Evolutionary conservation across 1,140 invertebrate genomes (phyloP), one percentile per base, ranked within the genome.

Genomic region (Mya arenaria): DNA sequence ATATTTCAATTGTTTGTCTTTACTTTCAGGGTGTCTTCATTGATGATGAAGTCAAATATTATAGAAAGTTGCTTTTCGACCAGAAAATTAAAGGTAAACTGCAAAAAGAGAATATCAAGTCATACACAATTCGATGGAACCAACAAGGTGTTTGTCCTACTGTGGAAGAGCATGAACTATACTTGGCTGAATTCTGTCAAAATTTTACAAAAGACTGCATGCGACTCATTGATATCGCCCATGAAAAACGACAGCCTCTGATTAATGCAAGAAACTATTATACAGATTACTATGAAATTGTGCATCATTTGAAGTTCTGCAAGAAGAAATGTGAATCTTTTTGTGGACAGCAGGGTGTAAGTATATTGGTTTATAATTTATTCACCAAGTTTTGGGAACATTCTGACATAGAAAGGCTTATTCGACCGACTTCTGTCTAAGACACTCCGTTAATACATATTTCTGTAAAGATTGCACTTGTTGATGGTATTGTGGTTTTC

Each of bases 271-370:
- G 65, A 17, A 86, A 87, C 58, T 91, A 87, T 58, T 88, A 88
- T 69, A 78, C 80, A 28, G 56, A 81, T 10, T 89, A 84, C 62
- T 85, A 98, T 6, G 98, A 99, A 93, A 97, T 99, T 66, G 94
- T 99, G 19, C 98, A 99, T 90, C 98, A 99, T 94, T 94, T 99
- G 5, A 97, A 98, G 87, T 97, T 97, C 56, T 98, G 97, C 88
- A 98, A 97, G 88, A 98, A 96, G 5, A 96, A 96, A 92, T 85
- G 82, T 75, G 81, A 85, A 41, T 79, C 82, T 13, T 89, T 89
- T 55, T 81, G 77, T 60, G 83, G 83, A 30, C 82, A 84, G 37
- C 65, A 79, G 58, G 83, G 77, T 13, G 81, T 86, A 71, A 44
- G 52, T 58, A 10, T 68, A n/a, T 4, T 34, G n/a, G n/a, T n/a